Conservation (phyloP, 1,140 invertebrate species). For the Drosophila santomea region DNA sequence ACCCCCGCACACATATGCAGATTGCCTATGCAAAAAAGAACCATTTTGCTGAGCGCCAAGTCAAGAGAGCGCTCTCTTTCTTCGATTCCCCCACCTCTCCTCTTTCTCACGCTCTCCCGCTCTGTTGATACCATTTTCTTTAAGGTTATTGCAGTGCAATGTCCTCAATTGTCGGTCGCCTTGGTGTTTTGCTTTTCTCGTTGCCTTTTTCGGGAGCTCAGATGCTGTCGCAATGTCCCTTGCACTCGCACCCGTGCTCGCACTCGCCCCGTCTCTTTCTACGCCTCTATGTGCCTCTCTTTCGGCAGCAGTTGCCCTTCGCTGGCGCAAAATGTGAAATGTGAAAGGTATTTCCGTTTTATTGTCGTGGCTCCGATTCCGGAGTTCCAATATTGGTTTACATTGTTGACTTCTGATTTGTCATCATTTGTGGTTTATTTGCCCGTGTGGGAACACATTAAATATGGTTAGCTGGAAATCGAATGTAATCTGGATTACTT, state of each 20-base stretch:
- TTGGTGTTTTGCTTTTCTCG: conserved; percentile 54
- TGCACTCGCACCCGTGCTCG: conserved; percentile 40
- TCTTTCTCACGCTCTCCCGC: background rate
- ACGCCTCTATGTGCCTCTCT: conserved; percentile 5
- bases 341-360: conserved; percentile 73
- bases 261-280: conserved; percentile 10
- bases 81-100: conserved; percentile 18
- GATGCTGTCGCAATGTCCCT: conserved; percentile 65
- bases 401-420: conserved; percentile 38
- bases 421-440: conserved; percentile 40
- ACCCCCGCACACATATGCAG: background rate
- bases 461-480: conserved; percentile 21
- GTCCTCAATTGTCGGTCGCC: conserved; percentile 76
- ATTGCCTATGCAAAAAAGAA: conserved; percentile 61
- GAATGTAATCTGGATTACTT: conserved; percentile 18
- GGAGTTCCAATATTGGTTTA: conserved; percentile 57
- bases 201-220: conserved; percentile 66
- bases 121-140: conserved; percentile 61
- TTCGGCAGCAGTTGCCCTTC: conserved; percentile 57
- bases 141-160: conserved; percentile 81
- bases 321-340: conserved; percentile 52
- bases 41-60: conserved; percentile 70
- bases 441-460: conserved; percentile 26
- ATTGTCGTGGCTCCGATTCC: conserved; percentile 36
- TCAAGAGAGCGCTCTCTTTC: conserved; percentile 33